Conservation (phyloP, 2,888 invertebrate genomes). For the Petrolisthes cinctipes region DNA sequence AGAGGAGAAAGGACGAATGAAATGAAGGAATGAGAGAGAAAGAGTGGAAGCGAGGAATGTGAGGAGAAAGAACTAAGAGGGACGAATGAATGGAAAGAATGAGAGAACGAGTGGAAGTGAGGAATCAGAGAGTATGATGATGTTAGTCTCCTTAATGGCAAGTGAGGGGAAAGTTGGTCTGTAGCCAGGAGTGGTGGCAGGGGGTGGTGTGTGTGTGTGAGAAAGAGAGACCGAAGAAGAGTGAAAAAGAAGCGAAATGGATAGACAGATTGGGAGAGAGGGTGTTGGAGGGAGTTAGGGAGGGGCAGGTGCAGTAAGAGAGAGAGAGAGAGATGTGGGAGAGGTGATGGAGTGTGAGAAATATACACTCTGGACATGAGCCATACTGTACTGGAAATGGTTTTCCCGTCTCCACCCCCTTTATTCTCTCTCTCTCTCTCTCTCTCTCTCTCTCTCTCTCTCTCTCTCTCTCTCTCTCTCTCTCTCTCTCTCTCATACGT, state of each 20-base stretch:
- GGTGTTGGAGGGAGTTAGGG: too few species aligned
- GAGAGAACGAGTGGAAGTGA: too few species aligned
- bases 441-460: constrained; percentile 1
- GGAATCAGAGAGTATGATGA: too few species aligned
- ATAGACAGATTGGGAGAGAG: background rate
- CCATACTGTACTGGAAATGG: too few species aligned
- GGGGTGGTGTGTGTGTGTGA: background rate
- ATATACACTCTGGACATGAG: background rate
- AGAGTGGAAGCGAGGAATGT: too few species aligned
- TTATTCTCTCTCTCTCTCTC: background rate
- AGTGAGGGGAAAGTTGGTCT: too few species aligned
- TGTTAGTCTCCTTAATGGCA: too few species aligned
- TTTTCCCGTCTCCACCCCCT: too few species aligned
- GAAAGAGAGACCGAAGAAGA: background rate
- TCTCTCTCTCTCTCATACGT: background rate
- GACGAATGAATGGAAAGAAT: too few species aligned
- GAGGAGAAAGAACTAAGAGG: too few species aligned
- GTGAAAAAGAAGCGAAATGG: background rate
- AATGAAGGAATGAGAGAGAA: too few species aligned
- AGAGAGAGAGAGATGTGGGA: background rate
- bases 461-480: background rate
- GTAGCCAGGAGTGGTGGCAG: background rate
- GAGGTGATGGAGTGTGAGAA: background rate
- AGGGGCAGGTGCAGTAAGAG: background rate
- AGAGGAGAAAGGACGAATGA: too few species aligned